phyloP scores from a whole-genome alignment of 1,140 invertebrate genomes.

The Hylyphantes graminicola region DNA sequence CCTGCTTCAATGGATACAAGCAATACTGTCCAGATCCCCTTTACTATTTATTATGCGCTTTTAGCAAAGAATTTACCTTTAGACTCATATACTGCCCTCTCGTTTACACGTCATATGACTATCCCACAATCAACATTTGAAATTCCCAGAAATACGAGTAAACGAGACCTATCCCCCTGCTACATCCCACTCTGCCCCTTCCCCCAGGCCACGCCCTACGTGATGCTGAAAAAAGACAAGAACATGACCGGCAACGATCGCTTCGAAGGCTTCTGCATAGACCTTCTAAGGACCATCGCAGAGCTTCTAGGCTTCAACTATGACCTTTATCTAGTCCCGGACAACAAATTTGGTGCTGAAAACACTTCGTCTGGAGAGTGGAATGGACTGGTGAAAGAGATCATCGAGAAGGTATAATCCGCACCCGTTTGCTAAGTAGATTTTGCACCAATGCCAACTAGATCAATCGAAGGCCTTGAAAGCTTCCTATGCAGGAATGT shows the following conservation, averaged over 20 bases:
- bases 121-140: too few species aligned
- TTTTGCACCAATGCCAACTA: too few species aligned
- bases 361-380: conserved; percentile 91
- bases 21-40: too few species aligned
- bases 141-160: background rate
- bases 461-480: too few species aligned
- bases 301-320: conserved; percentile 86
- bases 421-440: too few species aligned
- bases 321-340: conserved; percentile 88
- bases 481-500: too few species aligned
- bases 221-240: conserved; percentile 52
- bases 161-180: background rate
- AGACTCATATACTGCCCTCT: too few species aligned
- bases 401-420: conserved; percentile 73
- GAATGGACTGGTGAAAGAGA: conserved; percentile 91
- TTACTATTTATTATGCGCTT: too few species aligned
- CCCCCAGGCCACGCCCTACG: conserved; percentile 55
- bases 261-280: conserved; percentile 72
- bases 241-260: conserved; percentile 65
- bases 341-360: conserved; percentile 93
- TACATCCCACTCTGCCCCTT: background rate
- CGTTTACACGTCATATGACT: too few species aligned
- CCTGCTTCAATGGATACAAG: too few species aligned
- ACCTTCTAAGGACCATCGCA: conserved; percentile 69
- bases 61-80: too few species aligned